Percentiles rank a stretch among this genome's conserved stretches.
phyloP scores from a whole-genome alignment of 2,888 invertebrate genomes.

The Zelleria hepariella region DNA sequence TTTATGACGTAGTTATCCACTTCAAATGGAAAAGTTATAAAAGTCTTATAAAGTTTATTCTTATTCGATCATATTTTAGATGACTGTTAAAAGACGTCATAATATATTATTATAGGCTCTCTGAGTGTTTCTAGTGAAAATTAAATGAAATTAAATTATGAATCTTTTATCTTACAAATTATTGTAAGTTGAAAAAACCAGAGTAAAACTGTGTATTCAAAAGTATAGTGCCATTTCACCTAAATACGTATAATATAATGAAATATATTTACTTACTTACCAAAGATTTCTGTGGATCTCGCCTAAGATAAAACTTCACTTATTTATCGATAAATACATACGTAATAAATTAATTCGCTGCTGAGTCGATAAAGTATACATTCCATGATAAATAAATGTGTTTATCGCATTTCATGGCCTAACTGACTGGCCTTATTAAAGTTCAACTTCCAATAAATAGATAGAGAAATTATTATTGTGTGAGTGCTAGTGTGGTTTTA shows the following conservation, averaged over 20 bases:
- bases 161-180: no score
- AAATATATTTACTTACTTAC: not conserved
- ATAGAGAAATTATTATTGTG: not conserved
- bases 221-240: not conserved
- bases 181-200: no score
- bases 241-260: not conserved
- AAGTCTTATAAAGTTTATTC: no score
- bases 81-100: no score
- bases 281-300: not conserved
- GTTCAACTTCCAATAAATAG: not conserved
- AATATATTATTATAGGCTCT: no score
- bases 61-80: no score
- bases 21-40: not conserved
- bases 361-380: not conserved
- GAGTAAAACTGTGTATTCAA: not conserved
- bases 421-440: not conserved
- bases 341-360: not conserved
- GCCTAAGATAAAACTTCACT: not conserved
- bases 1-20: not conserved
- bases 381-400: not conserved
- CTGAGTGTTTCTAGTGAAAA: no score
- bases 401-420: not conserved
- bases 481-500: not conserved
- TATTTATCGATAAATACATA: not conserved
- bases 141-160: no score